phyloP scores from a whole-genome alignment of 2,113 vertebrate genomes.

The Channa argus region DNA sequence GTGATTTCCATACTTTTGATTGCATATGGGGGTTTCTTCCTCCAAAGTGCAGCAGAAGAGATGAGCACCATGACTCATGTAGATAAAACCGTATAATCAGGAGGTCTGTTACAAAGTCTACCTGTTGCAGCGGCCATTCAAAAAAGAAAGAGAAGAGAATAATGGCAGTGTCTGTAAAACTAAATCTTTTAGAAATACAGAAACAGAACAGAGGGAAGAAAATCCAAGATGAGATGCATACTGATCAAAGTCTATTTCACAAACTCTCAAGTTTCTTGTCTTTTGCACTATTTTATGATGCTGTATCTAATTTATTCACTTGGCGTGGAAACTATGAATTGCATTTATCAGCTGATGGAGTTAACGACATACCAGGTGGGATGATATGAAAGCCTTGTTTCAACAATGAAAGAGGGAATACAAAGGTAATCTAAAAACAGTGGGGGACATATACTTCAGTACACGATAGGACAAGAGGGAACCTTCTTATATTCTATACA shows the following conservation, averaged over 20 bases:
- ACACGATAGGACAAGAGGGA: constrained; percentile 60
- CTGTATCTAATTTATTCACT: constrained; percentile 70
- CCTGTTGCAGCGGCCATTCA: constrained; percentile 50
- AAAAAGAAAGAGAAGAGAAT: constrained; percentile 38
- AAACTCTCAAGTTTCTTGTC: constrained; percentile 49
- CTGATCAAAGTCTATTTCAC: constrained; percentile 57
- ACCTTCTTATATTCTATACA: constrained; percentile 48
- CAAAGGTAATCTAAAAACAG: constrained; percentile 74
- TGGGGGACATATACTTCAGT: constrained; percentile 42
- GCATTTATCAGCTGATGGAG: constrained; percentile 71
- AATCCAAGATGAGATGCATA: constrained; percentile 38
- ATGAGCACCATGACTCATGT: constrained; percentile 17
- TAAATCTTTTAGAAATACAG: constrained; percentile 45
- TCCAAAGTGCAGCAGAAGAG: background rate
- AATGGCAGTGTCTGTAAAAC: constrained; percentile 34
- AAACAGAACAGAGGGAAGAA: constrained; percentile 20
- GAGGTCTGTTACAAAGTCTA: constrained; percentile 19
- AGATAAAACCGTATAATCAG: constrained; percentile 43
- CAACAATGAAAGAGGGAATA: constrained; percentile 62
- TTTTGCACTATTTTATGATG: constrained; percentile 27
- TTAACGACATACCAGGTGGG: constrained; percentile 70
- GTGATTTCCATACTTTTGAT: constrained; percentile 13
- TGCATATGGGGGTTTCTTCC: background rate
- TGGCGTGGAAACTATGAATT: constrained; percentile 65
- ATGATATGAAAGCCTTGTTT: constrained; percentile 68